phyloP scores from a whole-genome alignment of 1,140 invertebrate genomes.

The Papilio polyxenes region DNA sequence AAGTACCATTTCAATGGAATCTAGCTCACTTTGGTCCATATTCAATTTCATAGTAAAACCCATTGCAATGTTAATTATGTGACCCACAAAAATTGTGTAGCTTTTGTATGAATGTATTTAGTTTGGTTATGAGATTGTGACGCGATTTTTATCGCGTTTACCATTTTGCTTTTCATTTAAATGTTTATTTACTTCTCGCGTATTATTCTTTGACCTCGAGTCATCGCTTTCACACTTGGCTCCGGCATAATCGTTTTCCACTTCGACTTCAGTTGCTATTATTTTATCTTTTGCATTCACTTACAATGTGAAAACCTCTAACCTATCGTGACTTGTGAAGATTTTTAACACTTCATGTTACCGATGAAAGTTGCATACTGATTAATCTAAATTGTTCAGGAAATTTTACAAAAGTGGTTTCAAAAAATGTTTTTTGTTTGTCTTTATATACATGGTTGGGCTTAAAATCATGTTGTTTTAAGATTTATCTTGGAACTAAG shows the following conservation, averaged over 20 bases:
- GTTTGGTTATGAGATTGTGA: constrained; percentile 52
- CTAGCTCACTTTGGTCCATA: constrained; percentile 54
- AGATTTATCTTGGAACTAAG: neutral
- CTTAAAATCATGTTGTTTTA: neutral
- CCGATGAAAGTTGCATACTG: neutral
- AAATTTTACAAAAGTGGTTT: constrained; percentile 33
- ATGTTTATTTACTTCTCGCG: constrained; percentile 54
- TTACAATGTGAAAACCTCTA: constrained; percentile 39
- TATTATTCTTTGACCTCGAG: constrained; percentile 55
- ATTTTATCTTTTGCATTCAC: constrained; percentile 44
- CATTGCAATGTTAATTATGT: constrained; percentile 40
- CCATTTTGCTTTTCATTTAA: constrained; percentile 46
- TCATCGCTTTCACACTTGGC: constrained; percentile 60
- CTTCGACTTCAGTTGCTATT: constrained; percentile 47
- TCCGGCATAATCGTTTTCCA: constrained; percentile 50
- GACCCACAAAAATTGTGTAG: constrained; percentile 35
- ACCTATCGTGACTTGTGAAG: constrained; percentile 33
- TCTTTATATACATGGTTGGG: no score
- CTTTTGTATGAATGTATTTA: constrained; percentile 47
- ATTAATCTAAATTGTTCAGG: constrained; percentile 38
- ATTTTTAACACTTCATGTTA: constrained; percentile 26
- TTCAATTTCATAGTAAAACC: neutral
- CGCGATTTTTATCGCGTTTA: constrained; percentile 49
- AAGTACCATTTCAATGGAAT: neutral
- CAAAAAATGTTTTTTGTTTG: neutral